phyloP scores from a whole-genome alignment of 2,797 vertebrate species.

The Enteromius radiatus region DNA sequence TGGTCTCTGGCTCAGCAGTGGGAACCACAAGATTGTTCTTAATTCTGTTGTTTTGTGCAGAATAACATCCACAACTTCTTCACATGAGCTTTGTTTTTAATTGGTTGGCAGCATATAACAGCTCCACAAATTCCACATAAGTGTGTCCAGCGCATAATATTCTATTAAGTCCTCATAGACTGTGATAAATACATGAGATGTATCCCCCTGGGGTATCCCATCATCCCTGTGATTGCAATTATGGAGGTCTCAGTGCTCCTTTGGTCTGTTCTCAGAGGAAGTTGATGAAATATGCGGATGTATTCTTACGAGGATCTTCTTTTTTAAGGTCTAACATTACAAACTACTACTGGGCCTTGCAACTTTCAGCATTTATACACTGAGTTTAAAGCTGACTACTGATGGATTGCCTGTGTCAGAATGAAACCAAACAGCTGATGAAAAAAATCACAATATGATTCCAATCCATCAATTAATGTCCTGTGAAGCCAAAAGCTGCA shows the following conservation, averaged over 20 bases:
- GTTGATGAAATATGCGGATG: slow-evolving; percentile 3
- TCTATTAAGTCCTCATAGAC: not conserved
- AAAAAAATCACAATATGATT: not conserved
- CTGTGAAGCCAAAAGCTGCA: not conserved
- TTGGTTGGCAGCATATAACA: not conserved
- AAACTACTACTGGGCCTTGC: not conserved
- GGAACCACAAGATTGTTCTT: slow-evolving; percentile 13
- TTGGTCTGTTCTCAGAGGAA: slow-evolving; percentile 57
- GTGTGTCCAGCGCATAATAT: not conserved
- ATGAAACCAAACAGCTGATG: not conserved
- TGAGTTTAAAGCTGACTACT: not conserved
- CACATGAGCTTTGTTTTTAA: slow-evolving; percentile 30
- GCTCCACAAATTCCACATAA: not conserved
- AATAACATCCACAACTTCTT: not conserved
- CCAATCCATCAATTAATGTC: not conserved
- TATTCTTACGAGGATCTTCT: not conserved
- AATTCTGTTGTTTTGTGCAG: slow-evolving; percentile 13
- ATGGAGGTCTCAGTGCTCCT: slow-evolving; percentile 64
- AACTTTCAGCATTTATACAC: slow-evolving; percentile 11
- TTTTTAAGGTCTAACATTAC: not conserved
- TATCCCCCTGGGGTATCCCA: slow-evolving; percentile 62
- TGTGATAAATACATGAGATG: slow-evolving; percentile 36
- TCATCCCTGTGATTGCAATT: slow-evolving; percentile 67
- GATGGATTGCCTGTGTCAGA: not conserved
- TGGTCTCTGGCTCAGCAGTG: slow-evolving; percentile 26